These are phyloP conservation scores for Cydia fagiglandana DNA, from an alignment of 1,140 invertebrate genomes.

Conservation along the genomic window DNA sequence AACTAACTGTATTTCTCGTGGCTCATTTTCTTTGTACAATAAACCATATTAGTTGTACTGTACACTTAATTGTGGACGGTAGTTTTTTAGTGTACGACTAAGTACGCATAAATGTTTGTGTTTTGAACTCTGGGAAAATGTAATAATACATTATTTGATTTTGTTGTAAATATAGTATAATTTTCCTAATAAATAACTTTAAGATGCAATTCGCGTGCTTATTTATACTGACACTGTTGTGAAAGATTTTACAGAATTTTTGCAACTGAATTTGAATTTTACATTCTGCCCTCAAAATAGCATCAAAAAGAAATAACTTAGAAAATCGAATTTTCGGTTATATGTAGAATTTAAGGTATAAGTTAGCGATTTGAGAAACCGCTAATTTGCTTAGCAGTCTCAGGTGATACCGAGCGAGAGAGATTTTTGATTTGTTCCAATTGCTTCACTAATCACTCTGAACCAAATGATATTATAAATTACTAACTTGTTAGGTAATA, in stretches of 20 bases:
- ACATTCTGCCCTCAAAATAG: too few relatives aligned
- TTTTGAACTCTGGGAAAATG: not conserved
- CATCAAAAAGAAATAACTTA: too few relatives aligned
- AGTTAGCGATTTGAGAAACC: too few relatives aligned
- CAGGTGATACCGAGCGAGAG: not conserved
- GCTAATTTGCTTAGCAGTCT: not conserved
- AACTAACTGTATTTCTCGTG: not conserved
- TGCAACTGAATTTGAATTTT: too few relatives aligned
- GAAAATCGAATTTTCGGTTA: too few relatives aligned
- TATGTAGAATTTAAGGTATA: too few relatives aligned
- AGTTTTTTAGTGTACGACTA: not conserved
- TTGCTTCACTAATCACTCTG: conserved; percentile 18
- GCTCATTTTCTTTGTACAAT: too few relatives aligned
- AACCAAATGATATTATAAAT: conserved; percentile 16
- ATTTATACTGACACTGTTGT: not conserved
- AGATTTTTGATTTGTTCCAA: not conserved
- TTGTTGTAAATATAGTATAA: conserved; percentile 7
- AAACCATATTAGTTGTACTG: too few relatives aligned
- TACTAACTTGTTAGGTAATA: conserved; percentile 25
- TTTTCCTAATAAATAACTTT: conserved; percentile 22
- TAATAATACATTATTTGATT: conserved; percentile 6
- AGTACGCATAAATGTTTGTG: not conserved
- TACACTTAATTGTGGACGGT: not conserved
- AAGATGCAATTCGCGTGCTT: not conserved
- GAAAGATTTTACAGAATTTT: too few relatives aligned